phyloP scores from a whole-genome alignment of 2,113 vertebrate genomes.

The Thomomys bottae region DNA sequence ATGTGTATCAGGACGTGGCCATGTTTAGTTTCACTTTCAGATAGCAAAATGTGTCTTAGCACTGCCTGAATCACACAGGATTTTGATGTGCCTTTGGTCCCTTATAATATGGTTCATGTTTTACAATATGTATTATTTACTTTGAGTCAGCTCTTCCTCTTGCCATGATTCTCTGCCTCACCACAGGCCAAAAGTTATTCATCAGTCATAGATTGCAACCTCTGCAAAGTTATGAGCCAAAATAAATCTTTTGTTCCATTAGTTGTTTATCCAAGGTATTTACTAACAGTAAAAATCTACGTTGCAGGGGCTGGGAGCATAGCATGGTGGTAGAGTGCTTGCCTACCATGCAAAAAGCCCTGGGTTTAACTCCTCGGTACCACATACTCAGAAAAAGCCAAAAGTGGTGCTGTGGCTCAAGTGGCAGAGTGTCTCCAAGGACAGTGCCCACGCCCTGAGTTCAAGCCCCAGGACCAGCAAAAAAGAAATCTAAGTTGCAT shows the following conservation, averaged over 20 bases:
- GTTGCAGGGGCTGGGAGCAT: too few relatives aligned
- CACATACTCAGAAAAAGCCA: too few relatives aligned
- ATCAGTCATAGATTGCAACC: not conserved
- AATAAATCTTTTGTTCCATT: not conserved
- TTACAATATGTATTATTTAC: not conserved
- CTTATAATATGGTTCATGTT: conserved; percentile 48
- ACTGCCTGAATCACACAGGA: conserved; percentile 32
- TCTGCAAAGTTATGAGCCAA: not conserved
- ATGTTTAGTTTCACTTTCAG: not conserved
- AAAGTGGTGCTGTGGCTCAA: too few relatives aligned
- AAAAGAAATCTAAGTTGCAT: conserved; percentile 31
- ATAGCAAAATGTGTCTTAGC: conserved; percentile 11
- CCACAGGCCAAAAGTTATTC: not conserved
- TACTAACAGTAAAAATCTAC: too few relatives aligned
- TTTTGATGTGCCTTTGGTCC: not conserved
- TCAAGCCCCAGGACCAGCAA: too few relatives aligned
- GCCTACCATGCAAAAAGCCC: too few relatives aligned
- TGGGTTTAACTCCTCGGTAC: too few relatives aligned
- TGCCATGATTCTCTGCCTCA: not conserved
- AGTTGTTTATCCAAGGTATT: too few relatives aligned
- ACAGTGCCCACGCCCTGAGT: too few relatives aligned
- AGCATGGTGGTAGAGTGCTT: too few relatives aligned
- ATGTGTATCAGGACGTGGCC: not conserved
- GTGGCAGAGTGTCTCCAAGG: too few relatives aligned
- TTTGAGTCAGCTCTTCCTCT: not conserved